Evolutionary conservation across 2,888 invertebrate species (phyloP).

Genomic region (Agrotis exclamationis): DNA sequence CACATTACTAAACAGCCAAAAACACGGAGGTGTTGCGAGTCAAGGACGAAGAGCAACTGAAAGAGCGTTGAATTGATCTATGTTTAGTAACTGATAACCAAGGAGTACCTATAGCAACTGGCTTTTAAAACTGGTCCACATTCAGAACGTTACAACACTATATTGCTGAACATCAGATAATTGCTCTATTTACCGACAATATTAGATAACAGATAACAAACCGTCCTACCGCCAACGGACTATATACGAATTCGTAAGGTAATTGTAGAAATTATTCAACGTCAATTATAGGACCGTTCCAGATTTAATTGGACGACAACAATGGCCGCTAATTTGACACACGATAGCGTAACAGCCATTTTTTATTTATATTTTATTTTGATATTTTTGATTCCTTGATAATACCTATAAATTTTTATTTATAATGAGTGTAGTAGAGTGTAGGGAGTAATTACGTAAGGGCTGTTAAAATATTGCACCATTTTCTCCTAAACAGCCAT

Average conservation of each 20-base stretch:
- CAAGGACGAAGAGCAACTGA: too few species aligned
- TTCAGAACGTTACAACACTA: not conserved
- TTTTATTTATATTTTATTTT: not conserved
- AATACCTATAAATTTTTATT: slow-evolving; percentile 1
- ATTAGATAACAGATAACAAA: not conserved
- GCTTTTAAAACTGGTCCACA: not conserved
- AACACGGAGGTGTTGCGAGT: too few species aligned
- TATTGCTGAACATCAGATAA: not conserved
- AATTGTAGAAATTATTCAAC: slow-evolving; percentile 33
- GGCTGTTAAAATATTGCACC: too few species aligned
- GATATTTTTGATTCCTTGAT: not conserved
- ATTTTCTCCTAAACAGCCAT: too few species aligned
- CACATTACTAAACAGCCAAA: too few species aligned
- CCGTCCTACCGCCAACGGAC: too few species aligned
- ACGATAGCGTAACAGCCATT: not conserved
- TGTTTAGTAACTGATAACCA: too few species aligned
- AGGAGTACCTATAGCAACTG: too few species aligned
- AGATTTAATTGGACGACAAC: slow-evolving; percentile 28
- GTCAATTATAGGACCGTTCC: slow-evolving; percentile 20
- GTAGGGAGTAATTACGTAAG: too few species aligned
- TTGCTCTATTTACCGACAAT: not conserved
- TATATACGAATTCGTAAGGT: slow-evolving; percentile 1
- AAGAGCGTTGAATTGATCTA: too few species aligned
- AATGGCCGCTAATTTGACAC: slow-evolving; percentile 9
- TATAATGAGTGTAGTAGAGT: slow-evolving; percentile 12